Conservation (phyloP, 2,797 vertebrate genomes). For the Psittacula derbiana region DNA sequence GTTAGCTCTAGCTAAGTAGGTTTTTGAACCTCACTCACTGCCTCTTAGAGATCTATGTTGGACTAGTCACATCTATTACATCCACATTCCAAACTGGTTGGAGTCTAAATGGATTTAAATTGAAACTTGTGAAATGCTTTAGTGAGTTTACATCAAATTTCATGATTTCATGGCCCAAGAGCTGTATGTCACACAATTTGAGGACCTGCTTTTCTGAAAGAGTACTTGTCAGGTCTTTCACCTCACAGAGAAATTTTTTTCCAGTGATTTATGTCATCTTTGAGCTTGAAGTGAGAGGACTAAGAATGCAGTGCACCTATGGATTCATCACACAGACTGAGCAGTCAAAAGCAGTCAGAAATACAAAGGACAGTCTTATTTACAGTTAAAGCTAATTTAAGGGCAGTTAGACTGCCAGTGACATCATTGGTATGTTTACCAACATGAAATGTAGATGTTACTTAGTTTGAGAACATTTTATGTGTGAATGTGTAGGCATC, state of each 20-base stretch:
- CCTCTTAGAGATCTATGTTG: background rate
- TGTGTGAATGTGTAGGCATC: background rate
- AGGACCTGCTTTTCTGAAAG: background rate
- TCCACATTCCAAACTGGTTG: background rate
- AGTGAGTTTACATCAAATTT: background rate
- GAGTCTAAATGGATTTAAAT: background rate
- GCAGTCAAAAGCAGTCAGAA: background rate
- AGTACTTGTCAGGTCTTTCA: background rate
- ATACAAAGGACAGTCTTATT: conserved; percentile 2
- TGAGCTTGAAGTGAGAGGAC: background rate
- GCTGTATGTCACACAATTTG: background rate
- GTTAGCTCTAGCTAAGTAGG: background rate
- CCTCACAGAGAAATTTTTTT: background rate
- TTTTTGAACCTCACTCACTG: background rate
- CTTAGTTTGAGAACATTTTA: background rate
- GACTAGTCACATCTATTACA: background rate
- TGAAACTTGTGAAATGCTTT: background rate
- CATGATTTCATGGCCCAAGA: background rate
- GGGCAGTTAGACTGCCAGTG: background rate
- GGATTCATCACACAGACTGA: background rate
- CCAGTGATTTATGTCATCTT: background rate
- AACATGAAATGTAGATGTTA: background rate
- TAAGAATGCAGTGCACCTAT: background rate
- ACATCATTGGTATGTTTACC: background rate
- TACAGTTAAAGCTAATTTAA: background rate